phyloP scores from a whole-genome alignment of 2,797 vertebrate species.

The Gadopsis marmoratus region DNA sequence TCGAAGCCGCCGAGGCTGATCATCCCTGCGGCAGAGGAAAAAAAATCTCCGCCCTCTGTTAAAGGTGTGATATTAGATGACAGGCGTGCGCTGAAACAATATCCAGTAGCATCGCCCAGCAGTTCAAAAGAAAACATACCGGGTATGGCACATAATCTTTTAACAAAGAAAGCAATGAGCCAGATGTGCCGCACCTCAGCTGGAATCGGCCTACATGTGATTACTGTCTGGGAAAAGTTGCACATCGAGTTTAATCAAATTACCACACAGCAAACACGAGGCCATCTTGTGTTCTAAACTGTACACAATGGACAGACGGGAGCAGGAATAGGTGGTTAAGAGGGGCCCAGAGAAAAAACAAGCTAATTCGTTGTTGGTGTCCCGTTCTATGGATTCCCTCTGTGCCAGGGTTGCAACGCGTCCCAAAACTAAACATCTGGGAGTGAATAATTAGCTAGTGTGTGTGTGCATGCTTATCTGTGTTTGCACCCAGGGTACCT shows the following conservation, averaged over 20 bases:
- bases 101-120: background rate
- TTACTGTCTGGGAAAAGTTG: background rate
- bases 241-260: background rate
- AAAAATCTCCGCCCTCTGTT: background rate
- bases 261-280: background rate
- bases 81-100: background rate
- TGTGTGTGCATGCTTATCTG: conserved; percentile 42
- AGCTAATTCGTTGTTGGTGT: conserved; percentile 30
- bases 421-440: conserved; percentile 70
- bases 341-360: conserved; percentile 14
- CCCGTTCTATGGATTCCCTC: conserved; percentile 33
- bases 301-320: background rate
- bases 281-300: background rate
- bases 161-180: background rate
- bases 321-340: background rate
- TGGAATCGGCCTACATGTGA: background rate
- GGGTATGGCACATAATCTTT: background rate
- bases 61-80: background rate
- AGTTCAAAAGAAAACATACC: no score
- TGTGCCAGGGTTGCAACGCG: conserved; percentile 14
- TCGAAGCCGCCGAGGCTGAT: background rate
- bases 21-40: background rate
- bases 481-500: conserved; percentile 66
- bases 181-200: background rate
- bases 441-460: conserved; percentile 66